phyloP scores from a whole-genome alignment of 2,113 vertebrate genomes.

The Rattus norvegicus region GRCr8 NC_086019.1:190123501-190124000 shows the following conservation, averaged over 20 bases:
- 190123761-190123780: neutral
- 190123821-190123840: neutral
- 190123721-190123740: neutral
- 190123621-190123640: neutral
- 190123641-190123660: neutral
- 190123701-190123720: neutral
- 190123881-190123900: neutral
- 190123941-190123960: neutral
- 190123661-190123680: neutral
- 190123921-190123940: neutral
- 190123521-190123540: constrained; percentile 7
- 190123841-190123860: neutral
- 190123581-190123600: neutral
- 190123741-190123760: neutral
- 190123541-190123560: neutral
- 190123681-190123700: neutral
- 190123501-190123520: constrained; percentile 14
- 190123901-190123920: neutral
- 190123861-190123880: neutral
- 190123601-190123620: neutral
- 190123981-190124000: neutral
- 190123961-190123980: neutral
- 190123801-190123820: too few species aligned
- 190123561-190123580: neutral
- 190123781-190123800: neutral